Evolutionary conservation across 2,888 invertebrate genomes (phyloP).

Genomic region (Oscheius myriophilus): DNA sequence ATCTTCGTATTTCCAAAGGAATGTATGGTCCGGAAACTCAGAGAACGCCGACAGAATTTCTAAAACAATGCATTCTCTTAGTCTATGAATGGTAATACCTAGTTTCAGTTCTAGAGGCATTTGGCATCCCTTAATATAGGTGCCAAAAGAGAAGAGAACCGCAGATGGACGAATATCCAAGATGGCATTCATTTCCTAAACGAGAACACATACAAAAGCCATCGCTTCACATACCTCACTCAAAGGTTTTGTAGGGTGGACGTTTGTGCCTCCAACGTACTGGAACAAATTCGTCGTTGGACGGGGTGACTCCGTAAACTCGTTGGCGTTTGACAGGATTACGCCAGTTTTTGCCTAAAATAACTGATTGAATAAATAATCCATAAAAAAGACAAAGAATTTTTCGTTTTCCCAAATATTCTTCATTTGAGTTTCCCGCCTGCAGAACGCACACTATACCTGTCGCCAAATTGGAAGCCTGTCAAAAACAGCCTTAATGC

Average conservation of each 20-base stretch:
- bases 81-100: not conserved
- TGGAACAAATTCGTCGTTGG: conserved; percentile 18
- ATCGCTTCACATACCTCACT: not conserved
- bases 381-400: not conserved
- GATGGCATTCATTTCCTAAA: conserved; percentile 1
- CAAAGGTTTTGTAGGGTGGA: conserved; percentile 3
- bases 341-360: conserved; percentile 13
- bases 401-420: not conserved
- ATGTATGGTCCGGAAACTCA: conserved; percentile 15
- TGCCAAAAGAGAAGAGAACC: conserved; percentile 20
- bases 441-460: not conserved
- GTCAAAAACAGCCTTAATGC: no score
- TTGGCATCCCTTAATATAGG: conserved; percentile 16
- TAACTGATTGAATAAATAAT: not conserved
- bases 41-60: conserved; percentile 14
- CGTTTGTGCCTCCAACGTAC: conserved; percentile 19
- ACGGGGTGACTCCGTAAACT: conserved; percentile 25
- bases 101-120: conserved; percentile 15
- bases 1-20: conserved; percentile 28
- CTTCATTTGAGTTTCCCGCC: not conserved
- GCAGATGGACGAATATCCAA: conserved; percentile 4
- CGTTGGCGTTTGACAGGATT: conserved; percentile 17
- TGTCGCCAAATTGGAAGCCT: no score
- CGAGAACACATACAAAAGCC: not conserved
- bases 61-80: not conserved